These are phyloP conservation scores for Melanotaenia maccullochi DNA, from an alignment of 2,797 vertebrate genomes.

Conservation along the genomic window DNA sequence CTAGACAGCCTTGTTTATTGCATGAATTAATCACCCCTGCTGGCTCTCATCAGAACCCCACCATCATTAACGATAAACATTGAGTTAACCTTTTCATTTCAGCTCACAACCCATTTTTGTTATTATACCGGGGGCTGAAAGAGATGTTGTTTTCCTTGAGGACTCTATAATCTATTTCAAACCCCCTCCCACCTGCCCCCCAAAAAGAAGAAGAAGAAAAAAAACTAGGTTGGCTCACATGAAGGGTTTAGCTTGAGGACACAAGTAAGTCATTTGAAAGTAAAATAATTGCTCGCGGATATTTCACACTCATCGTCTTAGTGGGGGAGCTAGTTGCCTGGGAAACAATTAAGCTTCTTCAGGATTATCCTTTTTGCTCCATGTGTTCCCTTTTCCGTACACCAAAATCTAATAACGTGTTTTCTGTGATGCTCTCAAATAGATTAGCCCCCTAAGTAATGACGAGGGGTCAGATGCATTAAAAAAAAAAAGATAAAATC, in stretches of 20 bases:
- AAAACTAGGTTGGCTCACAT: constrained; percentile 69
- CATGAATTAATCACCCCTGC: constrained; percentile 73
- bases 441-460: constrained; percentile 51
- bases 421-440: constrained; percentile 49
- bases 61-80: constrained; percentile 69
- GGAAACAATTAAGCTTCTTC: constrained; percentile 78
- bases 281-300: constrained; percentile 76
- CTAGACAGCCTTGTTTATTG: constrained; percentile 66
- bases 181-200: background rate
- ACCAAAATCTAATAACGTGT: constrained; percentile 50
- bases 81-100: constrained; percentile 73
- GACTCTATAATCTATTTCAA: constrained; percentile 67
- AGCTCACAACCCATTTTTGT: constrained; percentile 61
- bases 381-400: constrained; percentile 49
- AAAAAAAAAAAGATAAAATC: constrained; percentile 5
- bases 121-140: constrained; percentile 60
- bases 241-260: constrained; percentile 74
- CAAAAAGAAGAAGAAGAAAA: constrained; percentile 15
- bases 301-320: constrained; percentile 74
- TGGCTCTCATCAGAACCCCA: constrained; percentile 66
- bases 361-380: constrained; percentile 62
- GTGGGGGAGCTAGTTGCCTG: constrained; percentile 69
- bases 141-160: constrained; percentile 72
- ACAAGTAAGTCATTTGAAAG: constrained; percentile 77
- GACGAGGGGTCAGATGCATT: constrained; percentile 22